Evolutionary conservation across 2,797 vertebrate species (phyloP), one percentile per base, ranked within the genome.

Genomic region (Peromyscus aztecus): DNA sequence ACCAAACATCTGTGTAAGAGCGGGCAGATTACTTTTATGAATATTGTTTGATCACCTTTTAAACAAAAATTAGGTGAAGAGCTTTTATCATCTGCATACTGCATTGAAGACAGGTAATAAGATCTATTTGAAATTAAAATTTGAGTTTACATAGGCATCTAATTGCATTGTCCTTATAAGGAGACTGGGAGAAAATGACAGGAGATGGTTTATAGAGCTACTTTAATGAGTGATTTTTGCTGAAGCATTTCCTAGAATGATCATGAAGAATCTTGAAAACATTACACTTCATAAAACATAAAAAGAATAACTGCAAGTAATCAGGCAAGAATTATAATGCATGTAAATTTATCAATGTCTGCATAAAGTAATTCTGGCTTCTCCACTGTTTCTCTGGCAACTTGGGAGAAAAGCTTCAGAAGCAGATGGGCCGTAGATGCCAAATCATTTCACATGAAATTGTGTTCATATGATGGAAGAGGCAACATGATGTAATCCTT

Each of bases 401-500:
- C 90, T 93, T 96, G 77, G 85, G 95, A 81, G 93, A 34, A 88
- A 97, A 71, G 13, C 49, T 75, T 89, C 95, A 97, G 90, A 97
- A 97, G 89, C 69, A 96, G 86, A 94, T 93, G 91, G 95, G 78
- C 91, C 71, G 57, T 63, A 78, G 40, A 81, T 57, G 90, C 75
- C 95, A 95, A 97, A 80, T 94, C 49, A 34, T 90, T 93, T 94
- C 90, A 96, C 78, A 97, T 96, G 77, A 97, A 97, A 97, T 96
- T 93, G 91, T 91, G 94, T 6, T 91, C 93, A 89, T 92, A 55
- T 97, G 81, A 63, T 81, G 67, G 90, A 95, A 85, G 31, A 93
- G 37, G n/a, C 94, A 97, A 52, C 94, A 90, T 96, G 95, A 97
- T 97, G 95, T 89, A 86, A 98, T 93, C 97, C 34, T 96, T 98